Evolutionary conservation across 1,140 invertebrate species (phyloP), one percentile per base, ranked within the genome.

Genomic region (Delia radicum): DNA sequence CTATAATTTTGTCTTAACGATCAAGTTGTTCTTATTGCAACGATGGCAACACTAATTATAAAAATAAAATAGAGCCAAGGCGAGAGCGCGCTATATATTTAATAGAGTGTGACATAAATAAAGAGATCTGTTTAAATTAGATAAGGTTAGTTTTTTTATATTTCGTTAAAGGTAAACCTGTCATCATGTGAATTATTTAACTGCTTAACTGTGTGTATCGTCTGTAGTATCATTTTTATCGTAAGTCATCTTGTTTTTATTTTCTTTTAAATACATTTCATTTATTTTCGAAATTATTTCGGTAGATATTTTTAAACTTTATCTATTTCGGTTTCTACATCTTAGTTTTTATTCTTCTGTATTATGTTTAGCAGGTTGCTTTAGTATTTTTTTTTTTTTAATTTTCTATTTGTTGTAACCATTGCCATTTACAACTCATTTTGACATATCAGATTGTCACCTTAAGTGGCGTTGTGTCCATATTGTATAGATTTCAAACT

Each of bases 371-470:
- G 62, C 27, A 65, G 62, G 62, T 65, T 65, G 28, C 26, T 12
- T 65, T 10, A 13, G 1, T 65, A 13, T 21, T 5, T 72, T 29
- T 69, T 1, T 28, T n/a, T 71, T 15, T 29, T 69, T 26, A 37
- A 12, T 29, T 3, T 69, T 37, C 13, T 71, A 21, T 28, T 71
- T 33, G 29, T 71, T 71, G 24, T 71, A 10, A 6, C 29, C 67
- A 63, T 63, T 65, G 62, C 62, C 27, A 69, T 69, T 69, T 69
- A 69, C 65, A 69, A 69, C 65, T 69, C 65, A 69, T 69, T 69
- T 33, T 69, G 65, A 69, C 48, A 63, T 76, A 76, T 76, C 75
- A 73, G 75, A 76, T 73, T 76, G 75, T 76, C 75, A 76, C 75
- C 75, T 76, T 76, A 75, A 75, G 74, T 71, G 69, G 74, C 46